Conservation (phyloP, 2,888 invertebrate species). For the Caenorhabditis drosophilae region DNA sequence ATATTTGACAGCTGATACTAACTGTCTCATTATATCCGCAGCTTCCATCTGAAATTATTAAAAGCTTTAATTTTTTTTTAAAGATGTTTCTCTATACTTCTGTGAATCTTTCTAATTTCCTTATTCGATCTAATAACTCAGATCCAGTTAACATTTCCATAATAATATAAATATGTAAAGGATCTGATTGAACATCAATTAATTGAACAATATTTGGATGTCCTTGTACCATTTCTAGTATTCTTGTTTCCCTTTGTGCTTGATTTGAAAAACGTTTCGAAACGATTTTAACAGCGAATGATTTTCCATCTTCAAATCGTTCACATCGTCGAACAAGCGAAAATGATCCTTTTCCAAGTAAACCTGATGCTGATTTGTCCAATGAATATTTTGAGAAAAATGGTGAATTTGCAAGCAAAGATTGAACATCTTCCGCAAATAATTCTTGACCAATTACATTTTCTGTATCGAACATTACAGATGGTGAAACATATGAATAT, state of each 20-base stretch:
- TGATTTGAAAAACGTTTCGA: conserved; percentile 73
- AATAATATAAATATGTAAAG: conserved; percentile 84
- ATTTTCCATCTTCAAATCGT: conserved; percentile 78
- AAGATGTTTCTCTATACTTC: conserved; percentile 72
- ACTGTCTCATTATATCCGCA: conserved; percentile 79
- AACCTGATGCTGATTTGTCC: conserved; percentile 75
- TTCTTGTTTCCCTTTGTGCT: conserved; percentile 79
- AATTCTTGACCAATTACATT: conserved; percentile 80
- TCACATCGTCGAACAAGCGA: conserved; percentile 83
- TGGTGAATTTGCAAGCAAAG: conserved; percentile 77
- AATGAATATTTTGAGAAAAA: conserved; percentile 86
- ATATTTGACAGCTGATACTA: conserved; percentile 83
- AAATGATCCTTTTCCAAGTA: conserved; percentile 87
- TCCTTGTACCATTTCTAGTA: conserved; percentile 78
- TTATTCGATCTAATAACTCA: conserved; percentile 71
- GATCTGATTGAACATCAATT: conserved; percentile 79
- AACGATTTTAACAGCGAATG: conserved; percentile 87
- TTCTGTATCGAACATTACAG: conserved; percentile 78
- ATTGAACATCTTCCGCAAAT: conserved; percentile 52
- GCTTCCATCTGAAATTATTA: conserved; percentile 74
- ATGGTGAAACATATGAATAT: conserved; percentile 93
- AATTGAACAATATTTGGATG: conserved; percentile 86
- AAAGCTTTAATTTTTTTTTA: not conserved
- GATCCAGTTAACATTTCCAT: conserved; percentile 78
- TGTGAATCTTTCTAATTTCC: conserved; percentile 77